Evolutionary conservation across 2,888 invertebrate genomes (phyloP).

Genomic region (Cylindroiulus punctatus): DNA sequence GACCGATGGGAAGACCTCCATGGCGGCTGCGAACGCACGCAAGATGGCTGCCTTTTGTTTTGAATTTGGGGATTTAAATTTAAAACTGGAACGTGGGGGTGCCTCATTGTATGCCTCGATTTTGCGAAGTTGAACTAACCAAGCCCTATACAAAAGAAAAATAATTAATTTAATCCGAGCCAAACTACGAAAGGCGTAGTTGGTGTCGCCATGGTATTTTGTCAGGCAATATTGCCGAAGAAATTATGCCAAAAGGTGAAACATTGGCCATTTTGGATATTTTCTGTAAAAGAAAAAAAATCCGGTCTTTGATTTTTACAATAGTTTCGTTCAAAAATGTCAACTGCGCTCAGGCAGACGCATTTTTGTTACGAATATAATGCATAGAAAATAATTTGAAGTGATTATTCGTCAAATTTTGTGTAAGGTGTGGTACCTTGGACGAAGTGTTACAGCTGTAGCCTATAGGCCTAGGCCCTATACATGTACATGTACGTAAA

Average conservation of each 20-base stretch:
- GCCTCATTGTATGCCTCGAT: neutral
- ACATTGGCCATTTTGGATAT: constrained; percentile 1
- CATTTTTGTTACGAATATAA: too few relatives aligned
- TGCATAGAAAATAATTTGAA: neutral
- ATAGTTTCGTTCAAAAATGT: too few relatives aligned
- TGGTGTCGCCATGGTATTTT: constrained; percentile 27
- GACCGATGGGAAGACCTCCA: constrained; percentile 2
- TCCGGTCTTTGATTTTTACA: neutral
- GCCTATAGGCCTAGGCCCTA: too few relatives aligned
- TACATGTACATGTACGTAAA: too few relatives aligned
- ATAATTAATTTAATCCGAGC: neutral
- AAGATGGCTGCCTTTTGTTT: constrained; percentile 59
- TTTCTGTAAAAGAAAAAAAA: neutral
- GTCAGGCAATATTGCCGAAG: neutral
- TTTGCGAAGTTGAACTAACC: neutral
- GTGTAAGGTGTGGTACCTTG: neutral
- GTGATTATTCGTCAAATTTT: neutral
- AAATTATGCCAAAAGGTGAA: constrained; percentile 22
- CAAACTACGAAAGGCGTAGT: neutral
- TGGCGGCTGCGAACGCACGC: constrained; percentile 35
- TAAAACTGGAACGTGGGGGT: neutral
- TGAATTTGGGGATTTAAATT: constrained; percentile 56
- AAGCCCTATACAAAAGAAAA: neutral
- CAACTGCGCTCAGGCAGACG: too few relatives aligned
- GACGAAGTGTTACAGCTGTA: neutral